Evolutionary conservation across 1,140 invertebrate species (phyloP), one percentile per base, ranked within the genome.

Genomic region (Magallana ariakensis): DNA sequence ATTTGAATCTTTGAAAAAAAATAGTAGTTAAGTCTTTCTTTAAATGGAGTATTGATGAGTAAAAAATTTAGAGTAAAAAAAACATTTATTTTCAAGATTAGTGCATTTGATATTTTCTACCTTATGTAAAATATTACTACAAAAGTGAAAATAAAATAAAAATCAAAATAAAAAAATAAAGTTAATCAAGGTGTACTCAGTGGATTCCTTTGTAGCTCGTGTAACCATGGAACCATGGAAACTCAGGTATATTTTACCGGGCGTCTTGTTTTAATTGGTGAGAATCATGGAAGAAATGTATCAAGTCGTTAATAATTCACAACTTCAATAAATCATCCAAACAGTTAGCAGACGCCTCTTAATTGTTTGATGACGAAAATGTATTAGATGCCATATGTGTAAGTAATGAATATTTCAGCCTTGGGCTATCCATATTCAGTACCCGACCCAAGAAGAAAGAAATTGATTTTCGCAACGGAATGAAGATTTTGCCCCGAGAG

Each of bases 371-470:
- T 22, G 66, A 75, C 22, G 19, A 75, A 75, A 75, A 75, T 75
- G 33, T 75, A 75, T 75, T 75, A 75, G 66, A 75, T 75, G 66
- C 66, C 66, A 75, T 75, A 75, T 75, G 66, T 75, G 66, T 46
- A 75, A 26, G 66, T 75, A 75, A 75, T 75, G 66, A 75, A 75
- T 75, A 75, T 75, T 75, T 75, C 66, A 75, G 22, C 22, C 19
- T 10, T 7, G 15, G 22, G 13, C 26, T 26, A 33, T 33, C 13
- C 22, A 26, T 75, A 75, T 26, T 75, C 33, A 75, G 66, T 33
- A 75, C 22, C 66, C 66, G 66, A 26, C 22, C 22, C 15, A 26
- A 11, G 66, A 75, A 75, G 19, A 33, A 33, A 19, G 22, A 26
- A 13, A 22, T 26, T 75, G 19, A 22, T 26, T 75, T 75, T 75